phyloP scores from a whole-genome alignment of 2,888 invertebrate genomes.

The Pachydiplax longipennis region DNA sequence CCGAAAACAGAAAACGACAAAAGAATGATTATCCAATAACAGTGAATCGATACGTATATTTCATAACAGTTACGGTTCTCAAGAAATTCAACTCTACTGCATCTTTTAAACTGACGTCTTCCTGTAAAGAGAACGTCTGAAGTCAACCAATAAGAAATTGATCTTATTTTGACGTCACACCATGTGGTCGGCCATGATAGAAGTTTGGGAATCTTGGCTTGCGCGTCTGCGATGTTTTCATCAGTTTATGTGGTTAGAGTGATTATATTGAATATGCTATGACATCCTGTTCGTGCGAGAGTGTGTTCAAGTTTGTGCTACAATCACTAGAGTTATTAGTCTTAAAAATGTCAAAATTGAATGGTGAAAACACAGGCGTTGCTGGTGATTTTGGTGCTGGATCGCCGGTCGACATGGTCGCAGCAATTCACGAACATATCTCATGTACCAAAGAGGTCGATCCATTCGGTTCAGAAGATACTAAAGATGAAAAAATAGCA shows the following conservation, averaged over 20 bases:
- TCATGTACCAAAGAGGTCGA: slow-evolving; percentile 50
- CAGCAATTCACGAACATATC: slow-evolving; percentile 51
- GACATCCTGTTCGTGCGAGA: slow-evolving; percentile 36
- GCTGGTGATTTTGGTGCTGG: slow-evolving; percentile 50
- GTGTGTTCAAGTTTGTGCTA: slow-evolving; percentile 42
- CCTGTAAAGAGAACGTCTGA: slow-evolving; percentile 29
- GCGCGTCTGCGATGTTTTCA: slow-evolving; percentile 40
- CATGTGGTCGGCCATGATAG: slow-evolving; percentile 47
- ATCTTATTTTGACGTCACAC: slow-evolving; percentile 45
- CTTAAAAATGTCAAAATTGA: slow-evolving; percentile 47
- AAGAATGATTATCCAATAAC: too few species aligned
- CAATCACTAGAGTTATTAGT: slow-evolving; percentile 23
- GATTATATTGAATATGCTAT: slow-evolving; percentile 45
- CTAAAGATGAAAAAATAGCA: slow-evolving; percentile 66
- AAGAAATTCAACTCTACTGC: neutral
- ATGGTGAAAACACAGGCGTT: slow-evolving; percentile 51
- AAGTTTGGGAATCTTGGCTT: slow-evolving; percentile 41
- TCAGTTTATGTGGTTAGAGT: slow-evolving; percentile 31
- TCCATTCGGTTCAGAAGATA: slow-evolving; percentile 56
- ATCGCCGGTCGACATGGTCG: slow-evolving; percentile 52
- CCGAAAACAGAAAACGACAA: too few species aligned
- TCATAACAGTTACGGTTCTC: too few species aligned
- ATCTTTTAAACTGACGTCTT: slow-evolving; percentile 32
- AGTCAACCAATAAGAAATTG: slow-evolving; percentile 45
- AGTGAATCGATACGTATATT: too few species aligned